phyloP scores from a whole-genome alignment of 2,888 invertebrate genomes.

The Lypha dubia region DNA sequence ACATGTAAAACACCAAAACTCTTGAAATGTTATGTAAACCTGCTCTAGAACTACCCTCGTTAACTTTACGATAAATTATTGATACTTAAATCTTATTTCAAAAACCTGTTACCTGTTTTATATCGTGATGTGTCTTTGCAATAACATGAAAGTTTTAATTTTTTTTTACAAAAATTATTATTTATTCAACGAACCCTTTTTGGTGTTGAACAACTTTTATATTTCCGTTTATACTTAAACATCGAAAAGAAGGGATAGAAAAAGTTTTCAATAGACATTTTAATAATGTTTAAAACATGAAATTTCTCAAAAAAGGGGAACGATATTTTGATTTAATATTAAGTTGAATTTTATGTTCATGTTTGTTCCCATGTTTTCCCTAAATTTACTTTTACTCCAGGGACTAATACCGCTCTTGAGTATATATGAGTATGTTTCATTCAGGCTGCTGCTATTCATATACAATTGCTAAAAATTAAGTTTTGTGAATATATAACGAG shows the following conservation, averaged over 20 bases:
- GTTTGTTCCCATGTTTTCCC: background rate
- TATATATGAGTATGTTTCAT: too few relatives aligned
- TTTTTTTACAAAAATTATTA: slow-evolving; percentile 28
- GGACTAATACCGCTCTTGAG: slow-evolving; percentile 43
- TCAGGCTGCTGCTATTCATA: too few relatives aligned
- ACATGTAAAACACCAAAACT: too few relatives aligned
- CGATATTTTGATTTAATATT: slow-evolving; percentile 57
- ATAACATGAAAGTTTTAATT: background rate
- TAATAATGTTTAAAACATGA: slow-evolving; percentile 10
- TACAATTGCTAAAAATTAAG: background rate
- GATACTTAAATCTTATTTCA: background rate
- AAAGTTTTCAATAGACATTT: slow-evolving; percentile 42
- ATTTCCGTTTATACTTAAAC: background rate
- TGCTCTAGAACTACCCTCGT: background rate
- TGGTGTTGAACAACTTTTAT: slow-evolving; percentile 19
- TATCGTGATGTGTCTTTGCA: background rate
- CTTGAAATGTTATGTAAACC: background rate
- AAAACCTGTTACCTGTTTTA: background rate
- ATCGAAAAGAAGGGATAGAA: background rate
- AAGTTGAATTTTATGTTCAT: slow-evolving; percentile 68
- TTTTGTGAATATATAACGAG: slow-evolving; percentile 25
- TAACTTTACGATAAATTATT: background rate
- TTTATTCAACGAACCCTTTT: slow-evolving; percentile 34
- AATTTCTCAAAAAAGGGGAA: background rate
- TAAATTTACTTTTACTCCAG: slow-evolving; percentile 33